Percentiles rank a stretch among this genome's conserved stretches.
phyloP scores from a whole-genome alignment of 2,797 vertebrate genomes.

The Acomys russatus region DNA sequence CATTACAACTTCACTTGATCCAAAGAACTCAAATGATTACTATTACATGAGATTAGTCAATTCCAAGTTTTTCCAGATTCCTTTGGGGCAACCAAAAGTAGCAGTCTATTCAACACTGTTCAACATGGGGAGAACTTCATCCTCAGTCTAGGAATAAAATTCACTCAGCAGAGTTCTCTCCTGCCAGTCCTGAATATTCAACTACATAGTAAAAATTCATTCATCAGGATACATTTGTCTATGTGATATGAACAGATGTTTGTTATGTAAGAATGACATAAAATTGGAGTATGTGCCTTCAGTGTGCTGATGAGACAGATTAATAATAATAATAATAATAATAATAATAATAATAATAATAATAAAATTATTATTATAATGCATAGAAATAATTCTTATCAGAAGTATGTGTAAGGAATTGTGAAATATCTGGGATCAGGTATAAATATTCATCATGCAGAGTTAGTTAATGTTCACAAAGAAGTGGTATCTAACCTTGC shows the following conservation, averaged over 20 bases:
- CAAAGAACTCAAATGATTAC: not conserved
- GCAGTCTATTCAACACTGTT: not conserved
- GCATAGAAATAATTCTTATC: not conserved
- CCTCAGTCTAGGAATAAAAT: not conserved
- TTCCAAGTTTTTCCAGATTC: not conserved
- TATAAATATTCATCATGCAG: not conserved
- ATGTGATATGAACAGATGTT: not conserved
- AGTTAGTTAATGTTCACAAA: not conserved
- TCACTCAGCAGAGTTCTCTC: not conserved
- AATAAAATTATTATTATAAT: not conserved
- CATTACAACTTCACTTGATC: not conserved
- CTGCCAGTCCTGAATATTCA: not conserved
- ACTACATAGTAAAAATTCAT: not conserved
- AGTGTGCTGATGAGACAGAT: not conserved
- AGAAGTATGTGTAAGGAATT: not conserved
- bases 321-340: not conserved
- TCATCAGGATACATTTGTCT: not conserved
- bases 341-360: not conserved
- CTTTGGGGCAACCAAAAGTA: not conserved
- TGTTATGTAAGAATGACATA: not conserved
- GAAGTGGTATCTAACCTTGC: not conserved
- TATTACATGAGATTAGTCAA: not conserved
- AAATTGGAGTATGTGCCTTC: not conserved
- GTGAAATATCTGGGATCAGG: not conserved
- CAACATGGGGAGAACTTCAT: not conserved